Evolutionary conservation across 2,888 invertebrate species (phyloP).

Genomic region (Ochropleura leucogaster): DNA sequence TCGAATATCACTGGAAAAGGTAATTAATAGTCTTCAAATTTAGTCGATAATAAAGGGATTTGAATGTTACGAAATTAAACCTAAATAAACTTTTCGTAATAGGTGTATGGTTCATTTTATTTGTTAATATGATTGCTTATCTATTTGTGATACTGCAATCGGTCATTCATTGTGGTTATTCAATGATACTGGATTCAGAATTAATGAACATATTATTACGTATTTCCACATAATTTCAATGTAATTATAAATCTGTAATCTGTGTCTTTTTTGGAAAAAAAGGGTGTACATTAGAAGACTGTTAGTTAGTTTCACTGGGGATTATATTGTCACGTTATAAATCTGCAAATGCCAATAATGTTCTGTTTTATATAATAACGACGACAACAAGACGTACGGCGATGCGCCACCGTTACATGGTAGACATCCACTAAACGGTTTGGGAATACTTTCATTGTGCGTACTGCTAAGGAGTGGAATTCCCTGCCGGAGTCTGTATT

Average conservation of each 20-base stretch:
- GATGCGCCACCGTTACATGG: no score
- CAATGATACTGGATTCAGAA: background rate
- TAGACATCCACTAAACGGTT: no score
- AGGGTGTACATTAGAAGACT: no score
- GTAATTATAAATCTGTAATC: background rate
- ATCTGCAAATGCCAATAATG: background rate
- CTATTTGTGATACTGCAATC: background rate
- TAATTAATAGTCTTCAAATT: slow-evolving; percentile 22
- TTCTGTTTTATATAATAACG: background rate
- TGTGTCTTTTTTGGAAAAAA: no score
- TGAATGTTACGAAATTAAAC: background rate
- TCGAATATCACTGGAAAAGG: background rate
- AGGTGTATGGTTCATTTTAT: background rate
- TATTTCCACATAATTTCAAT: background rate
- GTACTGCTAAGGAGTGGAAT: no score
- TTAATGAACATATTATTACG: background rate
- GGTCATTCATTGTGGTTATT: background rate
- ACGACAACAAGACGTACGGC: no score
- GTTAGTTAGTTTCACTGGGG: no score
- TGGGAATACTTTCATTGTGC: no score
- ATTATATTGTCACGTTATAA: background rate
- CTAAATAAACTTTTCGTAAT: background rate
- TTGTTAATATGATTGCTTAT: background rate
- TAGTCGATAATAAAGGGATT: slow-evolving; percentile 13
- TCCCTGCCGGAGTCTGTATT: no score